Evolutionary conservation across 2,888 invertebrate genomes (phyloP).

Genomic region (Graphium colonna): DNA sequence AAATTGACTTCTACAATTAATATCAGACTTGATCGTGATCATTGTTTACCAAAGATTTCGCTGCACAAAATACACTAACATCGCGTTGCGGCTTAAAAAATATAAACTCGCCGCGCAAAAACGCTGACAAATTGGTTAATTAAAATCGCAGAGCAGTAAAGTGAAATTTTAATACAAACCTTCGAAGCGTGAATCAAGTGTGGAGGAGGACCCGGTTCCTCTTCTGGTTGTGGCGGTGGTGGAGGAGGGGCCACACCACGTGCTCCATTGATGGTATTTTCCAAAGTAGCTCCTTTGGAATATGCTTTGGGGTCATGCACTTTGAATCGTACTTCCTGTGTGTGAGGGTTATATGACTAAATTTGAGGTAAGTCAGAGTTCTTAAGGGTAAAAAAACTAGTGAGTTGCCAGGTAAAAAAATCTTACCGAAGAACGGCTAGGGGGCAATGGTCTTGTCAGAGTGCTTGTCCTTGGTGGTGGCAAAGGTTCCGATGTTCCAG

Average conservation of each 20-base stretch:
- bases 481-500: conserved; percentile 81
- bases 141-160: no score
- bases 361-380: conserved; percentile 25
- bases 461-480: conserved; percentile 83
- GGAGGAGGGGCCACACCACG: conserved; percentile 70
- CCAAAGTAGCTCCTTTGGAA: conserved; percentile 92
- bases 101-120: conserved; percentile 25
- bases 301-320: conserved; percentile 95
- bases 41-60: conserved; percentile 7
- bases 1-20: conserved; percentile 40
- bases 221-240: conserved; percentile 45
- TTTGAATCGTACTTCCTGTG: conserved; percentile 95
- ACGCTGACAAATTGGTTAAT: background rate
- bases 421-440: conserved; percentile 66
- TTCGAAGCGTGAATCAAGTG: conserved; percentile 78
- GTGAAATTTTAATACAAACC: conserved; percentile 34
- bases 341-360: conserved; percentile 38
- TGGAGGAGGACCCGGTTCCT: conserved; percentile 80
- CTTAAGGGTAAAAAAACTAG: no score
- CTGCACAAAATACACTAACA: conserved; percentile 7
- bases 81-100: conserved; percentile 25
- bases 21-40: conserved; percentile 11
- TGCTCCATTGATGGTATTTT: conserved; percentile 92
- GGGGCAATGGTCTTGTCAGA: conserved; percentile 76
- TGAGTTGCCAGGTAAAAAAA: no score